Percentiles rank a stretch among this genome's conserved stretches.
Evolutionary conservation across 2,113 vertebrate genomes (phyloP).

Genomic region (Lampris megalopsis): DNA sequence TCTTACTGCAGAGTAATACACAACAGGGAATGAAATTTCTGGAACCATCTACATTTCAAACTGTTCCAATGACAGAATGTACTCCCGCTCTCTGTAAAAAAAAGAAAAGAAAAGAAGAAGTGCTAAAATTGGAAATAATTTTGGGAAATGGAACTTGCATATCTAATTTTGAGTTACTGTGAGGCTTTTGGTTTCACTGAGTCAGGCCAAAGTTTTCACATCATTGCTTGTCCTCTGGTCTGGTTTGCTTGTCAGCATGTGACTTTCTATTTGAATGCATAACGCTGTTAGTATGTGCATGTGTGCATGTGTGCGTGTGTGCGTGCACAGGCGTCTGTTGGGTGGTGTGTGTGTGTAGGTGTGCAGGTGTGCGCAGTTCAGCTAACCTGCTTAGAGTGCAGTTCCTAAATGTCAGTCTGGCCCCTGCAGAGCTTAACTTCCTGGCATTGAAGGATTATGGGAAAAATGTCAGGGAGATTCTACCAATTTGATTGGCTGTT

Average conservation of each 20-base stretch:
- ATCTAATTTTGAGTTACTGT: no score
- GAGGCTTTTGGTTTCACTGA: no score
- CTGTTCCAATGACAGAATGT: no score
- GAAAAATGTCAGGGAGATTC: conserved; percentile 78
- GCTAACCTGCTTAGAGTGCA: conserved; percentile 71
- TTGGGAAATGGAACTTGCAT: no score
- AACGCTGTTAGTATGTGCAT: neutral
- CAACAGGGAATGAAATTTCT: conserved; percentile 8
- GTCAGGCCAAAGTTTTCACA: no score
- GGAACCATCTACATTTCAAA: no score
- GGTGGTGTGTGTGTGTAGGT: conserved; percentile 2
- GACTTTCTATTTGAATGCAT: no score
- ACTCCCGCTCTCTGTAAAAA: no score
- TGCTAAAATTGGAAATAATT: no score
- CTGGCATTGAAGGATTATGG: conserved; percentile 78
- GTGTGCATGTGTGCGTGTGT: conserved; percentile 20
- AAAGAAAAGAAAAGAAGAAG: neutral
- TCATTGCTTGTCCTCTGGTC: no score
- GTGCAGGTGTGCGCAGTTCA: conserved; percentile 38
- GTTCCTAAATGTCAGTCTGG: conserved; percentile 78
- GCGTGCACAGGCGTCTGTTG: neutral
- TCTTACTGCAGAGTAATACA: neutral
- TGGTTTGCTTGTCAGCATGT: no score
- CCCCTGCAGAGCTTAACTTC: conserved; percentile 78
- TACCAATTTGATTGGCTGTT: conserved; percentile 3